These are phyloP conservation scores for Meloidogyne floridensis DNA, from an alignment of 1,140 invertebrate species.

Conservation along the genomic window DNA sequence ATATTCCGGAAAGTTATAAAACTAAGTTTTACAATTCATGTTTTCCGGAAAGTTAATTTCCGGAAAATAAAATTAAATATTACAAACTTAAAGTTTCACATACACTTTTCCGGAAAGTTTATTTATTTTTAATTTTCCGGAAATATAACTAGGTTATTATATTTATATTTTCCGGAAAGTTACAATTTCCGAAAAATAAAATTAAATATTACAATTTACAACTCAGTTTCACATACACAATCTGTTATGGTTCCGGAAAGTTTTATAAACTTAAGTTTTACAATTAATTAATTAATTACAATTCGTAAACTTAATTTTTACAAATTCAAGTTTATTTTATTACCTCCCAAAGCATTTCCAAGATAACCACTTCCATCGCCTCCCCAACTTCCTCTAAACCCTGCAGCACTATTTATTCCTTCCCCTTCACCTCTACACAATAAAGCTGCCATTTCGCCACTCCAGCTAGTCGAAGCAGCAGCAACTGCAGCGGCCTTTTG, in stretches of 20 bases:
- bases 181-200: not conserved
- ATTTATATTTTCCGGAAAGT: constrained; percentile 17
- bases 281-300: too few species aligned
- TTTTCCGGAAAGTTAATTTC: constrained; percentile 19
- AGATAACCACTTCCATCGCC: constrained; percentile 3
- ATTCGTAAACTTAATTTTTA: too few species aligned
- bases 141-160: too few species aligned
- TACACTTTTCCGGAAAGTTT: too few species aligned
- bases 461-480: constrained; percentile 17
- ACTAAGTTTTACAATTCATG: too few species aligned
- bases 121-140: too few species aligned
- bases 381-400: constrained; percentile 16
- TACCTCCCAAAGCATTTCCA: constrained; percentile 21
- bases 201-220: not conserved
- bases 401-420: not conserved
- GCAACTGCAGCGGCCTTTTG: too few species aligned
- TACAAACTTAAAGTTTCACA: too few species aligned
- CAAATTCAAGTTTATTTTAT: not conserved
- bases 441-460: constrained; percentile 3
- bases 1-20: too few species aligned
- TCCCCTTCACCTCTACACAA: constrained; percentile 10
- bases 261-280: too few species aligned
- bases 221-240: not conserved
- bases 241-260: too few species aligned
- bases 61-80: too few species aligned